Conservation (phyloP, 2,113 vertebrate species). For the Ceyx cyanopectus region DNA sequence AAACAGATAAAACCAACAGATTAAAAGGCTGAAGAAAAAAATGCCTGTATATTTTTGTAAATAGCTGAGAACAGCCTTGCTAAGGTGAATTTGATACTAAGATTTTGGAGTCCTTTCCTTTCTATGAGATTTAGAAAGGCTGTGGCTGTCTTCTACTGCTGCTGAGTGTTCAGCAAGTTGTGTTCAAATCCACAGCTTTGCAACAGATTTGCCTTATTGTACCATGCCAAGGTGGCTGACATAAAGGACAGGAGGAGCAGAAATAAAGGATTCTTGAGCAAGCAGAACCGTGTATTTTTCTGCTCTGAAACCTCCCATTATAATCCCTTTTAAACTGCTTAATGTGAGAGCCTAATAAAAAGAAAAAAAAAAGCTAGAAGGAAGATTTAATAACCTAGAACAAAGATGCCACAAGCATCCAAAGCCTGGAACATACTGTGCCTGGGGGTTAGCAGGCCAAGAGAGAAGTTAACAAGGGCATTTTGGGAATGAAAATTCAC, state of each 20-base stretch:
- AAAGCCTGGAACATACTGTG: background rate
- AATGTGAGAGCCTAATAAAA: background rate
- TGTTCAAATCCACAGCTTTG: background rate
- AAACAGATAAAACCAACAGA: background rate
- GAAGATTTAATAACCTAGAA: background rate
- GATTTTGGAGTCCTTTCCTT: background rate
- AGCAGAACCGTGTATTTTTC: background rate
- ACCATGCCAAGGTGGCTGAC: background rate
- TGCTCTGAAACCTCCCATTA: background rate
- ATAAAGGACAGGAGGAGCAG: background rate
- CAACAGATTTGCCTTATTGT: background rate
- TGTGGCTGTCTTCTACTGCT: background rate
- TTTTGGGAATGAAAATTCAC: background rate
- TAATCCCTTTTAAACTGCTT: background rate
- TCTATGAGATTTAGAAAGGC: background rate
- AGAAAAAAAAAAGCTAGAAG: background rate
- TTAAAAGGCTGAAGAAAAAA: background rate
- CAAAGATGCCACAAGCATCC: background rate
- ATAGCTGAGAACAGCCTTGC: background rate
- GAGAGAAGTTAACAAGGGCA: background rate
- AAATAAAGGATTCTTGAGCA: slow-evolving; percentile 46
- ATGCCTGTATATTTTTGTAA: background rate
- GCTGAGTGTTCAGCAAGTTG: background rate
- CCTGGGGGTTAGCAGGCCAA: background rate
- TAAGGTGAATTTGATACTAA: background rate